Conservation (phyloP, 2,113 vertebrate genomes). For the Tenebrosternarchus preto region DNA sequence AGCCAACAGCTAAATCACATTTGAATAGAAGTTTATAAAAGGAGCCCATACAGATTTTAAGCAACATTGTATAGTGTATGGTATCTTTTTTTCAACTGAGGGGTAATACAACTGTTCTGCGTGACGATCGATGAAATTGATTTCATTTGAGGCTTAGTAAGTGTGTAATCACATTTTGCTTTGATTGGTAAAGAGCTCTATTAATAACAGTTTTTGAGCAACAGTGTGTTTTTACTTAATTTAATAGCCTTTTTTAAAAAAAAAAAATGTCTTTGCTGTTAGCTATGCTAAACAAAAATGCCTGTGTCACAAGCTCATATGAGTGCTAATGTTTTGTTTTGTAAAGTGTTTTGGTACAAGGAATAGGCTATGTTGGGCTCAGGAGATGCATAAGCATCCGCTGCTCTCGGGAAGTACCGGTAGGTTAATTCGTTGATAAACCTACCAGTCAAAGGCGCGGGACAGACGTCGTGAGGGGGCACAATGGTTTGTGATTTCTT, state of each 20-base stretch:
- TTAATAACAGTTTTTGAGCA: background rate
- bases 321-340: no score
- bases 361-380: no score
- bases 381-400: background rate
- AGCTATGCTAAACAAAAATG: no score
- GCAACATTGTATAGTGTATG: slow-evolving; percentile 35
- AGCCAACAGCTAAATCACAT: slow-evolving; percentile 70
- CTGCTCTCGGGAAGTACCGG: background rate
- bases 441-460: slow-evolving; percentile 81
- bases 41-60: slow-evolving; percentile 49
- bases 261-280: no score
- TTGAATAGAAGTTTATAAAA: slow-evolving; percentile 71
- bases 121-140: slow-evolving; percentile 44
- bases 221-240: no score
- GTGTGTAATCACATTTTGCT: slow-evolving; percentile 49
- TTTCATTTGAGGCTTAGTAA: slow-evolving; percentile 45
- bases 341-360: no score
- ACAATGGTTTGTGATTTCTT: slow-evolving; percentile 74
- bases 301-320: no score
- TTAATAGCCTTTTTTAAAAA: no score
- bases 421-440: slow-evolving; percentile 46
- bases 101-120: slow-evolving; percentile 38
- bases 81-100: background rate
- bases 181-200: slow-evolving; percentile 24
- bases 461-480: slow-evolving; percentile 68